Base-by-base conservation (phyloP, 2,113 vertebrate genomes). In the Brachypodius melanocephalos region DNA sequence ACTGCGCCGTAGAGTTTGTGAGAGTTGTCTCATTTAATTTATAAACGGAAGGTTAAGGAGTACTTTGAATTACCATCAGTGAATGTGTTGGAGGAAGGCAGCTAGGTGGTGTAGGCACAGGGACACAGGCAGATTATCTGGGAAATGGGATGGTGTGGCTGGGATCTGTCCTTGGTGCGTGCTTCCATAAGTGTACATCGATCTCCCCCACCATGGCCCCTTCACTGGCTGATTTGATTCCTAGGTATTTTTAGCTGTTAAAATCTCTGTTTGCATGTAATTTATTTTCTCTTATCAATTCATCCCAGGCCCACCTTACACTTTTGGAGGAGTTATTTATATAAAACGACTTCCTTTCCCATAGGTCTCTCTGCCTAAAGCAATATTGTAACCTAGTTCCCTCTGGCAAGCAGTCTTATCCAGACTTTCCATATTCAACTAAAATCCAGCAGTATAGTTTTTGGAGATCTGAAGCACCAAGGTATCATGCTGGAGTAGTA, bases 281-380 rank as follows among this genome's bases (percentile, higher is more conserved):
- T 88, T 91, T 91, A 13, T 68, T 92, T 93, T 43, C 84, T 69
- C 77, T 93, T 82, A 85, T 59, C 87, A 71, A 29, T 58, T 76
- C 40, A 75, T 79, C 46, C 81, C 81, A 79, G 62, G 49, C n/a
- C 62, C 66, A 52, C 16, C 54, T 92, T 40, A 61, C 38, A 54
- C 26, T 82, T 90, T 65, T 40, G 28, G 55, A 87, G 66, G 54
- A 82, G 32, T 76, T 89, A 78, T 55, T 92, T 82, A 32, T 85
- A 76, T 73, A 82, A 87, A 93, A 61, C 34, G 38, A 48, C 46
- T 91, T 74, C 0, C 91, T 91, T 85, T 69, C 81, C 67, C 63
- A 21, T 22, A 79, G 38, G 74, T 62, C 5, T 75, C 69, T 89
- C 67, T 72, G 55, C 74, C 78, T 89, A 57, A 73, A 68, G 54